Evolutionary conservation across 1,140 invertebrate genomes (phyloP), one percentile per base, ranked within the genome.

Genomic region (Drosophila lacertosa): DNA sequence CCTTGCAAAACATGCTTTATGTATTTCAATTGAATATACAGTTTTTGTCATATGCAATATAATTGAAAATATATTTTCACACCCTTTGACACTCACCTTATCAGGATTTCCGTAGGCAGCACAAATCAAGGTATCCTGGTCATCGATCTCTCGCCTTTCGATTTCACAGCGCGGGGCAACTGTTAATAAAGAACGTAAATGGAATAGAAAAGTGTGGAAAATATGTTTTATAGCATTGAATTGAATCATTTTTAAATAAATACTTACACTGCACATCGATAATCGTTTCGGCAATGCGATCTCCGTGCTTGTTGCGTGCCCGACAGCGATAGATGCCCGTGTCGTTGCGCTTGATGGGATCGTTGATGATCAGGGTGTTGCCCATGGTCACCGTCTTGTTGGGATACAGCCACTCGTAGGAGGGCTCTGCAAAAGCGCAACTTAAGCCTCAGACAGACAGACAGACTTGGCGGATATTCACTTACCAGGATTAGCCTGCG

Each of bases 131-230:
- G 96, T 94, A 84, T 96, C 94, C 75, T 94, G 93, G 2, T 95
- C 95, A 51, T 96, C 93, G 63, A 94, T 93, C 84, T 95, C 94
- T 32, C 93, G 93, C 66, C 94, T 93, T 62, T 95, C 94, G 70
- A 97, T 96, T 20, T 93, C 93, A 90, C 97, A 98, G 83, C 97
- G 95, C 1, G 97, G 97, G 80, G 95, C 94, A 92, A 95, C 97
- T 98, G 92, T 18, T 93, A 91, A 62, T 1, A 15, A 44, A 60
- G 86, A 84, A 90, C 22, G 93, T 60, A 65, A 74, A 77, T 42
- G 4, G 42, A 53, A 50, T 63, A 45, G n/a, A 42, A 35, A 4
- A 26, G 37, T 42, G 22, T 71, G 42, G 66, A 74, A 53, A 20
- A 29, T 4, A 7, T 4, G 3, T 26, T 24, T 18, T 4, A 22